phyloP scores from a whole-genome alignment of 2,797 vertebrate species.

The Benthosema pterotum region DNA sequence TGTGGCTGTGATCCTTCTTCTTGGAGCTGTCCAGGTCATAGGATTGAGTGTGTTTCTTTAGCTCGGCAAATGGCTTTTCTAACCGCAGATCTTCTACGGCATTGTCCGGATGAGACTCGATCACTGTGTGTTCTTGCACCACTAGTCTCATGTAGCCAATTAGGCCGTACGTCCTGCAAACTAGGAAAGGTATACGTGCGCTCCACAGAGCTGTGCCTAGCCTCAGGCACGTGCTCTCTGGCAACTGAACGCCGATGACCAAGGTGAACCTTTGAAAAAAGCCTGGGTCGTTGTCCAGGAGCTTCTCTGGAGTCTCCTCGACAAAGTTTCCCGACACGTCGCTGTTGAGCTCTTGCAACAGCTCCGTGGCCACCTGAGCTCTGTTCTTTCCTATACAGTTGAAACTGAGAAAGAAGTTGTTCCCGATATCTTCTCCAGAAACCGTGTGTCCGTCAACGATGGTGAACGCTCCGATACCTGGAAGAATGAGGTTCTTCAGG shows the following conservation, averaged over 20 bases:
- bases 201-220: conserved; percentile 90
- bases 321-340: conserved; percentile 97
- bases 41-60: conserved; percentile 86
- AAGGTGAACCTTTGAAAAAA: conserved; percentile 94
- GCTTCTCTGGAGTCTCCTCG: conserved; percentile 93
- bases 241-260: conserved; percentile 91
- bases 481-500: conserved; percentile 95
- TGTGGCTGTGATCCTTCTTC: conserved; percentile 98
- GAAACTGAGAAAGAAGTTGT: conserved; percentile 95
- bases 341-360: conserved; percentile 93
- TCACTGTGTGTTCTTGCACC: conserved; percentile 95
- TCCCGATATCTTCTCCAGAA: conserved; percentile 94
- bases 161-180: conserved; percentile 94
- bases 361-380: conserved; percentile 91
- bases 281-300: conserved; percentile 92
- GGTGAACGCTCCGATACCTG: conserved; percentile 96
- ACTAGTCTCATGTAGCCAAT: conserved; percentile 94
- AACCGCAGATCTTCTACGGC: conserved; percentile 92
- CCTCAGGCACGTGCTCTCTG: conserved; percentile 90
- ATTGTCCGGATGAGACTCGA: conserved; percentile 98
- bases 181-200: conserved; percentile 87
- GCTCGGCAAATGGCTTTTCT: conserved; percentile 89
- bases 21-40: conserved; percentile 92
- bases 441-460: conserved; percentile 93
- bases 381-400: conserved; percentile 93